Evolutionary conservation across 2,113 vertebrate genomes (phyloP), one percentile per base, ranked within the genome.

Genomic region (Hippoglossus stenolepis): DNA sequence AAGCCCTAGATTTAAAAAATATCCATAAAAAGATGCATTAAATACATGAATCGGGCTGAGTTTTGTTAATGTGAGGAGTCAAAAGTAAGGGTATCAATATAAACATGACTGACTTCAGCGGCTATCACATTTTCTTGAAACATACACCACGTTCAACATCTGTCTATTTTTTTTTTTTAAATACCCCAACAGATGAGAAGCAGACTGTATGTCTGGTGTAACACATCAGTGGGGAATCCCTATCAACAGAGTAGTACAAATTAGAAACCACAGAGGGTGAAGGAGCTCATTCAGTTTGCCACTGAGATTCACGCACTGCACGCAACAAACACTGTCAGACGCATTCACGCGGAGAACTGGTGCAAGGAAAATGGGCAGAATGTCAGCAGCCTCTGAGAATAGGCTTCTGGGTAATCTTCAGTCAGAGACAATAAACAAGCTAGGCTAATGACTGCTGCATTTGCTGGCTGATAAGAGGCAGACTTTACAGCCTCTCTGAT

Each of bases 351-450:
- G 51, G 31, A 63, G 31, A 15, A 17, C 62, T 58, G 54, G 68
- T 75, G 71, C 58, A 59, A 73, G 76, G 79, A 88, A 79, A 85
- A 73, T 35, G 70, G 75, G 77, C 71, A 80, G 43, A 79, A 58
- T 83, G 81, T 77, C 83, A 84, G 83, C 60, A 62, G 85, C 74
- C 90, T 84, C 90, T 83, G 77, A 73, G 70, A 85, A 85, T 83
- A 77, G 74, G 68, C 77, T 72, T 85, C 83, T 82, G 35, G 78
- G 84, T 87, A 86, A 87, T 92, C 89, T 92, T 86, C 87, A 89
- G 78, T 87, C 79, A 82, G 78, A 85, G 89, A 85, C 76, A 86
- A 88, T 91, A 90, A 92, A 92, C 87, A 87, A 81, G 84, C 84
- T 14, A 31, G 75, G 90, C 90, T 90, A 92, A 92, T 89, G 87